Base-by-base conservation (phyloP, 2,113 vertebrate species). In the Zosterops borbonicus region DNA sequence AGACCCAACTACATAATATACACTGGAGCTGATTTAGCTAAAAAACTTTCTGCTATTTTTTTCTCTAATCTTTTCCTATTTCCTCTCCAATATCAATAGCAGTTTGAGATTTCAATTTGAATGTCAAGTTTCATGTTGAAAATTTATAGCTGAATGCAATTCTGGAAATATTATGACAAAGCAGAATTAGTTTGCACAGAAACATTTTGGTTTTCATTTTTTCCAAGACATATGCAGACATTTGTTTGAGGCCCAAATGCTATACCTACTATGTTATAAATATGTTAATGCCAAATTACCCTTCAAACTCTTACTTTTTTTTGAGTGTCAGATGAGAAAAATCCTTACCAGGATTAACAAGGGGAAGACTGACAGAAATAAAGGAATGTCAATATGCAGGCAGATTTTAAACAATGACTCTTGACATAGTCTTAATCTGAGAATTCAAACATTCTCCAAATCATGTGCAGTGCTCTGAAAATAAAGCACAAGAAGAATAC, bases 81-180 rank as follows among this genome's bases (percentile, higher is more conserved):
- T 76, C 19, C 65, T 62, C 46, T 79, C 12, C 12, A 53, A 3
- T 46, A 69, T 69, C 46, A 76, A 67, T 35, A 88, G 42, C 37
- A 77, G 59, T 85, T 29, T 69, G 82, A 83, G 41, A 73, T 69
- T 83, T 79, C 53, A 73, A 49, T 71, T 77, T 62, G 60, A 95
- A 83, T 3, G 1, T 84, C 69, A 89, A 78, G n/a, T n/a, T 68
- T 90, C 58, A 56, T 76, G 75, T 33, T 89, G 77, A 89, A 92
- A 95, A 94, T 84, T 81, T 81, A 55, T 63, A 92, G 50, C 42
- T 78, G 77, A 67, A 80, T 78, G 77, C 28, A 89, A 13, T 89
- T 90, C 77, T 91, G 29, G 73, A 96, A 94, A 92, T 89, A 86
- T 83, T 86, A 53, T 49, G 42, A 89, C 64, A 80, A 89, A 94